Evolutionary conservation across 1,140 invertebrate genomes (phyloP), one percentile per base, ranked within the genome.

Genomic region (Pogonomyrmex californicus): DNA sequence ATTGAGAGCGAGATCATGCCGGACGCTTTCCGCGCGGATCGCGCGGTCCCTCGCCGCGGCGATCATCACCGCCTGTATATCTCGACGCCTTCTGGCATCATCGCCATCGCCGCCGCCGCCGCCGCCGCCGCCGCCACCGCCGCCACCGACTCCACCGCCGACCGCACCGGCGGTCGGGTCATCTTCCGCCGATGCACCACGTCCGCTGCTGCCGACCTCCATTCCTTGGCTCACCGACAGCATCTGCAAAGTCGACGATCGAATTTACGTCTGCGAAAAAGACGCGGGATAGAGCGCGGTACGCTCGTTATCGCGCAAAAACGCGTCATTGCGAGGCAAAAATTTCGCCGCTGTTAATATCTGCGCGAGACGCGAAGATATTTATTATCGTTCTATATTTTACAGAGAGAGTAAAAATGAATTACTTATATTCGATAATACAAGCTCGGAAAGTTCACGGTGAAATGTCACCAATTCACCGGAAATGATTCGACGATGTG

Each of bases 1-100:
- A 91, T 97, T 96, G 91, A 97, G 94, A 86, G 96, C 96, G 86
- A 97, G 95, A 93, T 97, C 97, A 86, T 96, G 96, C 85, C 96
- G 95, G 44, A 97, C 96, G 49, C 96, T 96, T 88, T 96, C 96
- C 86, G 96, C 94, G 65, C 96, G 95, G 33, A 97, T 95, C 66
- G 95, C 96, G 62, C 96, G 96, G 89, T 97, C 96, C 89, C 95
- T 94, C 56, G 95, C 94, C 44, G 95, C 94, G 77, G 96, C 96
- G 60, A 96, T 92, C 91, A 95, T 93, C 49, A 91, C 93, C 88
- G 95, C 95, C 87, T 95, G 92, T 75, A 94, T 89, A 41, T 91
- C 89, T 17, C 93, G 92, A 93, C 87, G 77, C 6, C 77, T 23
- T 82, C 78, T 71, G 62, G 82, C 86, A 60, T 88, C 83, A 91